These are phyloP conservation scores for Subanguina moxae DNA, from an alignment of 1,140 invertebrate genomes.

Conservation along the genomic window DNA sequence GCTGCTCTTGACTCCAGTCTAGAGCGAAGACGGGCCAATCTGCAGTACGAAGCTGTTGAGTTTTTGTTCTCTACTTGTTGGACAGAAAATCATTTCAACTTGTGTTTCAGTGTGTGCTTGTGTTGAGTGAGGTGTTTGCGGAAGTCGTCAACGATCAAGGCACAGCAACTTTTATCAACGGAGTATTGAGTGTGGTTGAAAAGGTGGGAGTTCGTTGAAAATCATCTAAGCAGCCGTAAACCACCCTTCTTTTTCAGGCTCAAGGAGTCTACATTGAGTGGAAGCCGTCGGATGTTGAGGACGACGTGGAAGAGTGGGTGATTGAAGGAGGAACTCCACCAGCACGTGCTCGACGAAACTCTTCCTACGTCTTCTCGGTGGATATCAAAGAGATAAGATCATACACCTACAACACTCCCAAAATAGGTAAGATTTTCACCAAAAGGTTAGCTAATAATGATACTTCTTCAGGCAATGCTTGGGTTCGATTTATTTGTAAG, in stretches of 20 bases:
- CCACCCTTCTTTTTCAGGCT: constrained; percentile 33
- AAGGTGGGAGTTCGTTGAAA: constrained; percentile 23
- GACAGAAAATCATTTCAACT: constrained; percentile 6
- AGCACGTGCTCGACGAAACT: neutral
- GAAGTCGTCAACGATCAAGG: constrained; percentile 45
- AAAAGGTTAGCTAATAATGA: neutral
- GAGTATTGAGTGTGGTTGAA: constrained; percentile 40
- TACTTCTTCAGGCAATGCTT: constrained; percentile 20
- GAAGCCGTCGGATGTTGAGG: constrained; percentile 40
- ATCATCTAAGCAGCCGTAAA: too few relatives aligned
- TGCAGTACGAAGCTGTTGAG: constrained; percentile 29
- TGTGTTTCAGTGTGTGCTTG: constrained; percentile 38
- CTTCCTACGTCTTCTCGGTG: constrained; percentile 18
- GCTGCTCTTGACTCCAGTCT: neutral
- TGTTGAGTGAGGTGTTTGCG: constrained; percentile 41
- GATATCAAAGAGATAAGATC: constrained; percentile 47
- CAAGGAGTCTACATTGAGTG: constrained; percentile 41
- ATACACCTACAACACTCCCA: constrained; percentile 35
- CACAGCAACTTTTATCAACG: constrained; percentile 27
- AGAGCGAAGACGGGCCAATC: neutral
- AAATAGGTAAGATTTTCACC: constrained; percentile 19
- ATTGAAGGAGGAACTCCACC: constrained; percentile 37
- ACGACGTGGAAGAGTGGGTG: constrained; percentile 40
- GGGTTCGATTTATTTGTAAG: constrained; percentile 46
- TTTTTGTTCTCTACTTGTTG: neutral